A percentile compares a stretch with the other conserved stretches of the same genome.
Conservation (phyloP, 2,888 invertebrate species). For the Thereva unica region DNA sequence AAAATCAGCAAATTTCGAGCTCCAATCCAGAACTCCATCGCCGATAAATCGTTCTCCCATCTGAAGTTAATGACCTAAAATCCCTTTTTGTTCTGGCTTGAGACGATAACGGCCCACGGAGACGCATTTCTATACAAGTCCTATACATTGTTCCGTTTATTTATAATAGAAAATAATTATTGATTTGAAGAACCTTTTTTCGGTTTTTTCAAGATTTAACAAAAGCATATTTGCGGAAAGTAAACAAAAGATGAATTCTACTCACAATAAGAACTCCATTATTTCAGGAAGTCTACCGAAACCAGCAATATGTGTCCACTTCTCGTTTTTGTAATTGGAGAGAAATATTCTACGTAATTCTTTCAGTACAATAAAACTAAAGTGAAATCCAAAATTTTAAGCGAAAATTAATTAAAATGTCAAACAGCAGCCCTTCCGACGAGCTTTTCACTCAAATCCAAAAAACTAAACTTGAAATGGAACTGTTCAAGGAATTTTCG, state of each 20-base stretch:
- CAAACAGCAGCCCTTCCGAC: constrained; percentile 20
- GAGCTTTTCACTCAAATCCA: constrained; percentile 15
- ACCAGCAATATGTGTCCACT: neutral
- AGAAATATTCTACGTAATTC: too few species aligned
- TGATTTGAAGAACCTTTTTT: too few species aligned
- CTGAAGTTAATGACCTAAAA: too few species aligned
- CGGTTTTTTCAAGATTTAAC: neutral
- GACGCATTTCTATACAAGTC: too few species aligned
- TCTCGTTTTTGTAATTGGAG: neutral
- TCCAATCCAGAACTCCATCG: too few species aligned
- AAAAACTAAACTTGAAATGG: constrained; percentile 1
- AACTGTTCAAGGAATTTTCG: neutral
- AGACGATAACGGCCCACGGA: too few species aligned
- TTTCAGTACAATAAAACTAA: neutral
- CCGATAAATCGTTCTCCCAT: too few species aligned
- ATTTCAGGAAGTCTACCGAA: constrained; percentile 33
- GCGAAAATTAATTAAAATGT: constrained; percentile 29
- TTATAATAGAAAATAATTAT: too few species aligned
- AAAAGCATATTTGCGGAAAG: constrained; percentile 2
- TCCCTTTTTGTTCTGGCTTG: too few species aligned
- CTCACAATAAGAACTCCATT: constrained; percentile 59
- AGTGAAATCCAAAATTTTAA: constrained; percentile 6
- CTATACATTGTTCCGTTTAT: too few species aligned
- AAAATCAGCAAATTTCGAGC: too few species aligned
- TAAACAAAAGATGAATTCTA: constrained; percentile 40